Base-by-base conservation (phyloP, 2,888 invertebrate genomes). In the Pterostichus niger region DNA sequence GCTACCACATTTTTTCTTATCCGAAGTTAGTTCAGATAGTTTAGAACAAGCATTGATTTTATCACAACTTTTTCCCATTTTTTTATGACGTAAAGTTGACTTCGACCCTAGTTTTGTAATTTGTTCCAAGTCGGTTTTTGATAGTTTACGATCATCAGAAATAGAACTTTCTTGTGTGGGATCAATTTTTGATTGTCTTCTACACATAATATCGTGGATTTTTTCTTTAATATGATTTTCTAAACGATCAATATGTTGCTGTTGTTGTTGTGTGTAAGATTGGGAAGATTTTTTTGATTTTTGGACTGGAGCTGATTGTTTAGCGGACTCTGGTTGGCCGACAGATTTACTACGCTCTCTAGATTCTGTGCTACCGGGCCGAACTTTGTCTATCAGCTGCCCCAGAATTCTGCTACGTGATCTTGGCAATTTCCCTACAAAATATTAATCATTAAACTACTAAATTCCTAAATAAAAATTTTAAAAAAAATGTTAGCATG, bases 351-450 rank as follows among this genome's bases (percentile, higher is more conserved):
- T 89, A 6, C 89, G 86, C 85, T 90, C 89, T 31, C 89, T 86
- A 84, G 89, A 89, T 84, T 89, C 17, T 71, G 59, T 59, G 7
- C 88, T 86, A 84, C 87, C 88, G 7, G 89, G 89, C 49, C 91
- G 88, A 15, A 92, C 92, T 87, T 92, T 93, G 84, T 93, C 93
- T 35, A 93, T 90, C 59, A 93, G 87, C 85, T 93, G 92, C 80
- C 92, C 92, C 52, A 93, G 87, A 6, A 93, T 91, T 0, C 93
- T 87, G 85, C 89, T 89, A 10, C 90, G 86, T 2, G 90, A 90
- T 17, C 90, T 86, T 0, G 90, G 90, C 24, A 90, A 88, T 86
- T 90, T 90, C 7, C 89, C 89, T 83, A 88, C 17, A 81, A 81
- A 54, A 61, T 44, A 79, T 59, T 61, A n/a, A 44, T 44, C 7